phyloP scores from a whole-genome alignment of 2,797 vertebrate species.

The Pangasius krempfi region DNA sequence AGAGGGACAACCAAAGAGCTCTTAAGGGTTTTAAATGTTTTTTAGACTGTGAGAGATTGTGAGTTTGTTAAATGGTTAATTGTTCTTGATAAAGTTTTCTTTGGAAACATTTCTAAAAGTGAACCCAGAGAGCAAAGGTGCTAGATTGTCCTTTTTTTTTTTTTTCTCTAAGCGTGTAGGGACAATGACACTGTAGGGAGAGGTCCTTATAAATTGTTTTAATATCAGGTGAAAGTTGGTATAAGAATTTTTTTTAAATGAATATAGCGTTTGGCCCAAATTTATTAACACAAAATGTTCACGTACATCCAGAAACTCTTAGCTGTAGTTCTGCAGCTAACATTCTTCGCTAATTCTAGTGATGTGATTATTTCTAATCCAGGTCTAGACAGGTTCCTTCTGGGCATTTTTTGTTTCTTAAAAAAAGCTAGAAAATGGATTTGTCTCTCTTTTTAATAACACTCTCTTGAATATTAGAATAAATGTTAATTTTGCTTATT shows the following conservation, averaged over 20 bases:
- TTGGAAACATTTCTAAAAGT: not conserved
- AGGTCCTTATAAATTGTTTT: too few species aligned
- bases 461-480: not conserved
- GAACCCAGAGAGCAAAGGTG: not conserved
- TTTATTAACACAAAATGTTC: not conserved
- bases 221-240: not conserved
- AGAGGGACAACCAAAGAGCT: not conserved
- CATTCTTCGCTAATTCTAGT: not conserved
- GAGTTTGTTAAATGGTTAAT: not conserved
- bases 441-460: not conserved
- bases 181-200: not conserved
- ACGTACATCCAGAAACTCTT: not conserved
- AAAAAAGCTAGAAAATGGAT: not conserved
- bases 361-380: not conserved
- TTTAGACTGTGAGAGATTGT: not conserved
- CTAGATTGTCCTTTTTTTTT: not conserved
- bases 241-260: not conserved
- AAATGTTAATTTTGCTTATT: not conserved
- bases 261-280: not conserved
- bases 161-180: not conserved
- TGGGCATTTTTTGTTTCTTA: too few species aligned
- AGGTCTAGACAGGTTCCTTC: not conserved
- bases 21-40: not conserved
- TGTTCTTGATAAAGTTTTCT: not conserved
- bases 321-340: not conserved